phyloP scores from a whole-genome alignment of 2,797 vertebrate species.

The Enoplosus armatus region DNA sequence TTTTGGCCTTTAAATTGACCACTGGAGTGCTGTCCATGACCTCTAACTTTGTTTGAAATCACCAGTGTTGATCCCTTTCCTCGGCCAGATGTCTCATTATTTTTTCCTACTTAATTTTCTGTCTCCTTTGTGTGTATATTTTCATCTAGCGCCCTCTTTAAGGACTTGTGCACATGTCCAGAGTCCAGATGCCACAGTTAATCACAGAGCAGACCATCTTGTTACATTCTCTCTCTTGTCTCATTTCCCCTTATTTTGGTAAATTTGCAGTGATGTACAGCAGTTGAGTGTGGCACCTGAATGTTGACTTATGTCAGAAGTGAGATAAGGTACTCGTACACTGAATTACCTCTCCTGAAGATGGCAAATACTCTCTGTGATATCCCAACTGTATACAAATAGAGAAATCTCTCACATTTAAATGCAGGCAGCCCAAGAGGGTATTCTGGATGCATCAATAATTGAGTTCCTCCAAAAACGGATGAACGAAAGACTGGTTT shows the following conservation, averaged over 20 bases:
- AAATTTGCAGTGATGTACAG: neutral
- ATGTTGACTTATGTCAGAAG: constrained; percentile 4
- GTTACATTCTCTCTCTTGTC: neutral
- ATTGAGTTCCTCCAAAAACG: constrained; percentile 37
- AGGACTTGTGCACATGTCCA: neutral
- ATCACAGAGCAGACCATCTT: neutral
- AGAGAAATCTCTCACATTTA: constrained; percentile 6
- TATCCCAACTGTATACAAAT: constrained; percentile 21
- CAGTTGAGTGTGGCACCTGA: neutral
- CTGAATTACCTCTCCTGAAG: constrained; percentile 5
- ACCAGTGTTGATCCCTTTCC: constrained; percentile 20
- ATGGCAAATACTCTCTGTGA: constrained; percentile 11
- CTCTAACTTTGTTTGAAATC: constrained; percentile 31
- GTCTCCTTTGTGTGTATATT: neutral
- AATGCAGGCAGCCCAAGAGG: neutral
- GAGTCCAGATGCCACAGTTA: constrained; percentile 3
- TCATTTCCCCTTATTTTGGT: neutral
- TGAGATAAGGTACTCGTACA: constrained; percentile 12
- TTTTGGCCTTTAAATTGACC: constrained; percentile 42
- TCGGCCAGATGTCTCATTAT: constrained; percentile 3
- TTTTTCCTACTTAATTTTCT: constrained; percentile 10
- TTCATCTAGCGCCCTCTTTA: neutral
- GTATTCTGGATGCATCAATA: constrained; percentile 31
- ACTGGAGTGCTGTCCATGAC: constrained; percentile 27
- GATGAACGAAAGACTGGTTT: constrained; percentile 6